Evolutionary conservation across 1,140 invertebrate species (phyloP).

Genomic region (Achroia grisella): DNA sequence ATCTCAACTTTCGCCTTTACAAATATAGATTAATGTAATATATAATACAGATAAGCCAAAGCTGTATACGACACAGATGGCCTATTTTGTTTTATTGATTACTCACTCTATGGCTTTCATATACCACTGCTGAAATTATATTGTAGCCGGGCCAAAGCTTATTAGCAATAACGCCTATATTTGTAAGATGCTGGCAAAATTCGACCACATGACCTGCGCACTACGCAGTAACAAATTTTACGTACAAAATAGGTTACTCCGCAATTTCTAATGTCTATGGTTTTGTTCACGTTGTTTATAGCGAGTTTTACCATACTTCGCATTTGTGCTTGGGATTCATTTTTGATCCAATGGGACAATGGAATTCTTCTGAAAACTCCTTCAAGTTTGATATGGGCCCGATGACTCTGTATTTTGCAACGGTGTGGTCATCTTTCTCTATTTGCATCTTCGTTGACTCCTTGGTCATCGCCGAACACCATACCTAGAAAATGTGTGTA

Average conservation of each 20-base stretch:
- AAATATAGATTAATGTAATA: no score
- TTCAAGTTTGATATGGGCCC: conserved; percentile 91
- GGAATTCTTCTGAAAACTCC: conserved; percentile 91
- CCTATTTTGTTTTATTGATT: background rate
- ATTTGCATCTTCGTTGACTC: conserved; percentile 86
- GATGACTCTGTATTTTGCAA: conserved; percentile 87
- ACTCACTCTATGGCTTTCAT: background rate
- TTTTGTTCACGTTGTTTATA: conserved; percentile 4
- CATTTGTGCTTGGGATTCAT: conserved; percentile 96
- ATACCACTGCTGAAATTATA: background rate
- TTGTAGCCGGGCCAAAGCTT: conserved; percentile 2
- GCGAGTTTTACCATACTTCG: conserved; percentile 94
- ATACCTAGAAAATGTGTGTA: conserved; percentile 79
- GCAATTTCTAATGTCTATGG: conserved; percentile 8
- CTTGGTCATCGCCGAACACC: conserved; percentile 88
- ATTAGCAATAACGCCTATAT: background rate
- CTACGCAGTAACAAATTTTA: no score
- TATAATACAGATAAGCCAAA: no score
- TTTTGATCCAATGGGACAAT: conserved; percentile 83
- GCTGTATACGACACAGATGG: no score
- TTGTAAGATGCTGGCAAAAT: background rate
- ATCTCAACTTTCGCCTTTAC: no score
- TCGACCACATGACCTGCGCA: no score
- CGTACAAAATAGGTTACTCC: conserved; percentile 7
- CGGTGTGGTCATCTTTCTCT: conserved; percentile 90